Evolutionary conservation across 2,113 vertebrate species (phyloP).

Genomic region (Nymphicus hollandicus): DNA sequence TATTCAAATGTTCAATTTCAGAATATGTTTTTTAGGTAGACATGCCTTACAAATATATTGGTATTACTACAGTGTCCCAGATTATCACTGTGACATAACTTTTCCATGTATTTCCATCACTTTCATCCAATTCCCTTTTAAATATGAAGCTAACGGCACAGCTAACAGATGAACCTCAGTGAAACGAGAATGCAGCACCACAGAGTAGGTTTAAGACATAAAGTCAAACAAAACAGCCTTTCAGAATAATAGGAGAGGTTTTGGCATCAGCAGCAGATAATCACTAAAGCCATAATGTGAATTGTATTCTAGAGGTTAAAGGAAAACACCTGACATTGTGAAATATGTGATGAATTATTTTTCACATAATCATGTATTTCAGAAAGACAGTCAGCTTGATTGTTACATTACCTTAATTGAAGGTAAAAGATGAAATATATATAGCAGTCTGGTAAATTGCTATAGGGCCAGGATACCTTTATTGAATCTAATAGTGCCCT

Average conservation of each 20-base stretch:
- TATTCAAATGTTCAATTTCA: not conserved
- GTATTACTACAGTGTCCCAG: not conserved
- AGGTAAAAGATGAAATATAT: slow-evolving; percentile 17
- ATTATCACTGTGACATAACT: not conserved
- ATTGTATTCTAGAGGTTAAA: slow-evolving; percentile 11
- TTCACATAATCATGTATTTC: not conserved
- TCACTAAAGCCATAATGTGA: not conserved
- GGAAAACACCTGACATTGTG: not conserved
- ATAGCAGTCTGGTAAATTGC: not conserved
- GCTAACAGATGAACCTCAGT: not conserved
- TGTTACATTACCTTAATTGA: slow-evolving; percentile 30
- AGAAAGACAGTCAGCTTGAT: not conserved
- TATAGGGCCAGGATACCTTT: not conserved
- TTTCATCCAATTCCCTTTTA: not conserved
- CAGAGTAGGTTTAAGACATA: not conserved
- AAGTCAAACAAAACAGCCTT: slow-evolving; percentile 1
- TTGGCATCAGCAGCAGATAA: slow-evolving; percentile 40
- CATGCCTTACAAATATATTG: not conserved
- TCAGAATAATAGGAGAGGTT: not conserved
- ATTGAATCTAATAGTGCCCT: not conserved
- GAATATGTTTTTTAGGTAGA: not conserved
- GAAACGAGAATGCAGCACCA: not conserved
- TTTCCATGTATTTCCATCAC: not conserved
- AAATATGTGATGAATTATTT: slow-evolving; percentile 1
- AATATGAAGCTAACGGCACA: not conserved